Evolutionary conservation across 2,113 vertebrate genomes (phyloP).

Genomic region (Sinocyclocheilus anshuiensis): DNA sequence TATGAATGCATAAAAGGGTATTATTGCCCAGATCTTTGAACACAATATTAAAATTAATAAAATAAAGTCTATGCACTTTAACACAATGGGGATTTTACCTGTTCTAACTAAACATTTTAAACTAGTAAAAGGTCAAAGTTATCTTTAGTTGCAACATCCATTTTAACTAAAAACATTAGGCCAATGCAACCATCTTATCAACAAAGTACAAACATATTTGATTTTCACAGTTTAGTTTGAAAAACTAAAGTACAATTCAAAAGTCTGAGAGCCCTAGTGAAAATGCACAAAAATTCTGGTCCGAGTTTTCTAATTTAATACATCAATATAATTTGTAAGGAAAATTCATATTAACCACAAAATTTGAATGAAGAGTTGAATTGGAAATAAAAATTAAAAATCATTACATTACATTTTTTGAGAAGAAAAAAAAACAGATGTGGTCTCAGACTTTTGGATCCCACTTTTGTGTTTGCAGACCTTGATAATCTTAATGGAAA

Average conservation of each 20-base stretch:
- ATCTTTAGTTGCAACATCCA: not conserved
- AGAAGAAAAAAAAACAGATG: not conserved
- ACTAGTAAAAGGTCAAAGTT: not conserved
- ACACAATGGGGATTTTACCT: not conserved
- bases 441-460: not conserved
- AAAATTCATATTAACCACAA: not conserved
- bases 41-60: not conserved
- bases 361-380: not conserved
- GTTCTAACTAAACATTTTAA: not conserved
- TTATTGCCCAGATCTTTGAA: not conserved
- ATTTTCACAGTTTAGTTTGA: not conserved
- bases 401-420: not conserved
- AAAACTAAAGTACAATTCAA: not conserved
- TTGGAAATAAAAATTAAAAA: not conserved
- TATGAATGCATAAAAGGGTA: not conserved
- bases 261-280: not conserved
- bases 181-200: not conserved
- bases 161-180: not conserved
- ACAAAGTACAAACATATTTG: not conserved
- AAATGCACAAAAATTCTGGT: not conserved
- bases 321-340: not conserved
- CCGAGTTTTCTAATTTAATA: not conserved
- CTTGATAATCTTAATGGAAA: slow-evolving; percentile 3
- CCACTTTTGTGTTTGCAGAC: not conserved
- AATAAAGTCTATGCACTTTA: too few species aligned